Base-by-base conservation (phyloP, 2,888 invertebrate species). In the Andrena hattorfiana region DNA sequence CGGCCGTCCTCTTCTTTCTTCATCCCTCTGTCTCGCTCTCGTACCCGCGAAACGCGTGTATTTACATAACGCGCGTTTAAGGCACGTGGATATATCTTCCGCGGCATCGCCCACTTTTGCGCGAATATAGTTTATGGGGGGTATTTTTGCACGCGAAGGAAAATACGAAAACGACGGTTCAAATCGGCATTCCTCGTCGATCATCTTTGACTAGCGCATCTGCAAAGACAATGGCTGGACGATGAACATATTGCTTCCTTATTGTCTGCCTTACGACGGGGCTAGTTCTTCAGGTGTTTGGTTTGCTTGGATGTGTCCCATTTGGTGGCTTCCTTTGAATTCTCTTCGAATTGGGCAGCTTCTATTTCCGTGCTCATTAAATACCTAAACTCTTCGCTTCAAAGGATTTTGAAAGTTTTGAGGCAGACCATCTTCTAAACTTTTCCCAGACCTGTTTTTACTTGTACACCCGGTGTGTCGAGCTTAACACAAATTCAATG, bases 61-160 rank as follows among this genome's bases (percentile, higher is more conserved):
- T 81, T 81, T 85, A 79, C 77, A 76, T 78, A 81, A 81, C 76
- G 78, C 66, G 76, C 76, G 59, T 84, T 74, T 63, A 32, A 67
- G 71, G 60, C 71, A 62, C 73, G 78, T 51, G 84, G 78, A 71
- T 81, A 74, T 77, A 77, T 79, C 77, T 64, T 62, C 54, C 2
- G 51, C 32, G 63, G 74, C 23, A 56, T 84, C 81, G 75, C 54
- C 75, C 80, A 83, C 80, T 79, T 84, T 81, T 73, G 78, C 72
- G 76, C 51, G 63, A 69, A 76, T 67, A 79, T 77, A 62, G 60
- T 74, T 83, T 71, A 75, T 54, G 77, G 56, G 56, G 5, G 8
- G 26, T 28, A 54, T 48, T 74, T 77, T 75, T 67, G 32, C 49
- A 20, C 10, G 7, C 16, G 0, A 10, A 4, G 7, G n/a, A 32